Percentiles rank a stretch among this genome's conserved stretches.
phyloP scores from a whole-genome alignment of 2,888 invertebrate genomes.

The Mylabris sibirica region DNA sequence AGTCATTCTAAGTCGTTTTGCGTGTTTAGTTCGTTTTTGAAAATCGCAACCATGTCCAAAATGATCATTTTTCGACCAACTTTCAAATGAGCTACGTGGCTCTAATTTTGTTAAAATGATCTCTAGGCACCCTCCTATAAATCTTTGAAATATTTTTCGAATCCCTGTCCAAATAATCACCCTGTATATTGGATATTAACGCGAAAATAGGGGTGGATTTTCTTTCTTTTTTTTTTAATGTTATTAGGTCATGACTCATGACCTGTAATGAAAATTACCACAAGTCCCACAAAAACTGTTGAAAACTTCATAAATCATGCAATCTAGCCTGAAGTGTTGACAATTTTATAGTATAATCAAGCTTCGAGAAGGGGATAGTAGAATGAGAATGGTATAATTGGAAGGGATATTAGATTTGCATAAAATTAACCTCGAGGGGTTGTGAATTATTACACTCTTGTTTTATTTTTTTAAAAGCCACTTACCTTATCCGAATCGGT shows the following conservation, averaged over 20 bases:
- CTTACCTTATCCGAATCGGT: slow-evolving; percentile 93
- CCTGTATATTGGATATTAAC: slow-evolving; percentile 23
- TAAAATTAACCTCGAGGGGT: background rate
- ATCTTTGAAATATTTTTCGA: no score
- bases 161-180: no score
- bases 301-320: background rate
- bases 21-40: no score
- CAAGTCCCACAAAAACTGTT: background rate
- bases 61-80: no score
- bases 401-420: background rate
- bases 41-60: no score
- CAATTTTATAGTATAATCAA: background rate
- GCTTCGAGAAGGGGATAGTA: no score
- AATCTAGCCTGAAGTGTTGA: background rate
- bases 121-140: no score
- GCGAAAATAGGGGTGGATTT: slow-evolving; percentile 24
- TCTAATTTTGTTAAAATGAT: no score
- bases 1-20: no score
- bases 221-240: slow-evolving; percentile 33
- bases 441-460: background rate
- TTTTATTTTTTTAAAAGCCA: slow-evolving; percentile 31
- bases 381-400: no score
- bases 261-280: slow-evolving; percentile 20
- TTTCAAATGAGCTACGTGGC: no score
- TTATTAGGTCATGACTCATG: slow-evolving; percentile 41